Evolutionary conservation across 2,113 vertebrate species (phyloP), one percentile per base, ranked within the genome.

Genomic region (Apteryx owenii): DNA sequence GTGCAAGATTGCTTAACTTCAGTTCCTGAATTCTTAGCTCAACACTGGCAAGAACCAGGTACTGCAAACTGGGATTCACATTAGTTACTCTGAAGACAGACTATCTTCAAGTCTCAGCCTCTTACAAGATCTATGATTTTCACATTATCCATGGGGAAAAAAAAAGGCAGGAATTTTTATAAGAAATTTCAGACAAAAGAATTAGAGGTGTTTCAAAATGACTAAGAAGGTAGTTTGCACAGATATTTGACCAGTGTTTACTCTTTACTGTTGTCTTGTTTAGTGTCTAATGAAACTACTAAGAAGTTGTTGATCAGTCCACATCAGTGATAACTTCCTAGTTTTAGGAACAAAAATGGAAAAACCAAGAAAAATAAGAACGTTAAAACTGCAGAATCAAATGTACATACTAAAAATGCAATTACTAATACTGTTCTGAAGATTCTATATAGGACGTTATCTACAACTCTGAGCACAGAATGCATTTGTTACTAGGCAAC

Each of bases 401-500:
- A 88, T 85, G n/a, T 72, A 76, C 84, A 60, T 4, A 91, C 86
- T 80, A 91, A 91, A 95, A 93, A 94, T 77, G 86, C 65, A 95
- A 93, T 90, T 96, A 90, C 82, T 90, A 94, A 81, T 53, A 91
- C 53, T 71, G 70, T 86, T 95, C 91, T 72, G 69, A 92, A 85
- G 90, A 95, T 81, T 69, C 87, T 80, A 76, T 80, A 88, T 31
- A 90, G 90, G 80, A 96, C 10, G 7, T 90, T 97, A 88, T 77
- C 85, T 88, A 89, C 81, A 96, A 93, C 93, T 94, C 83, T 66
- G 82, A 68, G 75, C 83, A 94, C 46, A 84, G 93, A 94, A 97
- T 95, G 89, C 94, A 97, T 96, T 97, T 97, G 97, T 97, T 95
- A 95, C 97, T 92, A 98, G 81, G 97, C 97, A 98, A 98, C 97